These are phyloP conservation scores for Hetaerina titia DNA, from an alignment of 2,888 invertebrate species.

Conservation along the genomic window DNA sequence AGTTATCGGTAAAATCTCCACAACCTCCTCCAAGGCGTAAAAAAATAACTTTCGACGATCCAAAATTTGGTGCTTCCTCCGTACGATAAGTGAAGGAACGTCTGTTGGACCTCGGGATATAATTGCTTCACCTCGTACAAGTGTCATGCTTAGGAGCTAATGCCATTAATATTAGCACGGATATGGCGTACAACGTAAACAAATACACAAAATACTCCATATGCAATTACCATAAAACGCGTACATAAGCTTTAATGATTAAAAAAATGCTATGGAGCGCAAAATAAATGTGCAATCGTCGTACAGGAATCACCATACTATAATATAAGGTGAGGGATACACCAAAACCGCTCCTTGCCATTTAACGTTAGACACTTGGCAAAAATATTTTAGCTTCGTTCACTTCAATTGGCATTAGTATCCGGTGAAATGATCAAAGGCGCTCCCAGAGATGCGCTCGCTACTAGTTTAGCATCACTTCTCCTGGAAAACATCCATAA, in stretches of 20 bases:
- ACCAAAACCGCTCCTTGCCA: too few relatives aligned
- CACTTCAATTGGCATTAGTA: not conserved
- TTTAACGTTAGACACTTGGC: not conserved
- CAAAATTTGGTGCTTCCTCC: not conserved
- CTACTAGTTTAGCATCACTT: not conserved
- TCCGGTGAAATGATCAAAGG: not conserved
- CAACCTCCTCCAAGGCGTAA: not conserved
- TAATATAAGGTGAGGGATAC: too few relatives aligned
- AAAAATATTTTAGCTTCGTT: not conserved
- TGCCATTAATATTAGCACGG: not conserved
- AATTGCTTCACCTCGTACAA: not conserved
- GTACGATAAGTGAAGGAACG: not conserved
- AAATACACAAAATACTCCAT: too few relatives aligned
- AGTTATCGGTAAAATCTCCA: constrained; percentile 5
- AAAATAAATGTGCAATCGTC: too few relatives aligned
- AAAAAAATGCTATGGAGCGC: too few relatives aligned
- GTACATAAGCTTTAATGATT: too few relatives aligned
- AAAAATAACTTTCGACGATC: not conserved
- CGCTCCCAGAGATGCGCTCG: not conserved
- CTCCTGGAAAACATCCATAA: not conserved
- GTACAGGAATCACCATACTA: too few relatives aligned
- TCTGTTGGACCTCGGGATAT: not conserved
- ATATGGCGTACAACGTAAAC: too few relatives aligned
- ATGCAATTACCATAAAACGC: too few relatives aligned
- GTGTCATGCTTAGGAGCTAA: not conserved